Base-by-base conservation (phyloP, 2,888 invertebrate genomes). In the Lottia scabra region DNA sequence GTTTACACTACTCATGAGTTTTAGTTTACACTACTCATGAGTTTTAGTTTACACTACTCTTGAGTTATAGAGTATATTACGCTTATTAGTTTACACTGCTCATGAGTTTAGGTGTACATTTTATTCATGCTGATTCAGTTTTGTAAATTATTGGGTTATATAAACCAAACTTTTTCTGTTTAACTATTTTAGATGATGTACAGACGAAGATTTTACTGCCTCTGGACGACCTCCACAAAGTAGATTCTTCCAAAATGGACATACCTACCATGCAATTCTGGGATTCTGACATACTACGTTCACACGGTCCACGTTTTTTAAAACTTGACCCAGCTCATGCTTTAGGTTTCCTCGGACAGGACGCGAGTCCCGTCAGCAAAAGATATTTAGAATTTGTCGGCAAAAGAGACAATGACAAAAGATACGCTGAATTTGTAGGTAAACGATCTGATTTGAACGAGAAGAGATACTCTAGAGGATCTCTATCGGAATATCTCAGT, bases 351-450 rank as follows among this genome's bases (percentile, higher is more conserved):
- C 65, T 64, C 23, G 65, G 65, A 10, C 38, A n/a, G 16, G 65
- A 27, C 8, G 26, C 27, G 23, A 64, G 65, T 38, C 30, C 23
- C n/a, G 65, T 64, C 30, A 64, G 65, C n/a, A 64, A 64, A 38
- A 27, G 65, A 27, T 64, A 38, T 38, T 64, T 38, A n/a, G 65
- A 64, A 30, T 64, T 64, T 27, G 65, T 64, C 10, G 65, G 65
- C 3, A 64, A 64, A 38, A 64, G 65, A 38, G 27, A 38, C 30
- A n/a, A n/a, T n/a, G 65, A 38, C 16, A 64, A 64, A 27, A 19
- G 65, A 2, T 64, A 64, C 30, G 65, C 65, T 19, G 65, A 64
- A 64, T 64, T 64, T 64, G 27, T 64, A 23, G 65, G 65, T 27
- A 64, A 64, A 27, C 65, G 65, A 10, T 8, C 56, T 13, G 56